These are phyloP conservation scores for Myotis myotis DNA, from an alignment of 2,797 vertebrate species.

Conservation along the genomic window DNA sequence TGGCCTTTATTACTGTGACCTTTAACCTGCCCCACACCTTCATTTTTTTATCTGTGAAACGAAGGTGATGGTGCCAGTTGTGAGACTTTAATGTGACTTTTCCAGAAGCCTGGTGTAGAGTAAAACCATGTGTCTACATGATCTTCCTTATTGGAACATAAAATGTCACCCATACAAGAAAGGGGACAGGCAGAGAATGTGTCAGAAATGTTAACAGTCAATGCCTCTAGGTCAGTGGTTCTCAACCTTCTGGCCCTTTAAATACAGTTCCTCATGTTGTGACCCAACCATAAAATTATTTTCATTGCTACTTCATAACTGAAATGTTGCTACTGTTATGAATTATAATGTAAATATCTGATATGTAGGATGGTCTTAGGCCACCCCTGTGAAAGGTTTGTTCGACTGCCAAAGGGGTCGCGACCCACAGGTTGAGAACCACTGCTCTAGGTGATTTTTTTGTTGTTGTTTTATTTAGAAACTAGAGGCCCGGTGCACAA, in stretches of 20 bases:
- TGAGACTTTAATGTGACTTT: neutral
- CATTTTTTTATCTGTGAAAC: neutral
- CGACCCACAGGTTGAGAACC: too few species aligned
- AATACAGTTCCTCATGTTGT: too few species aligned
- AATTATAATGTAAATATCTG: too few species aligned
- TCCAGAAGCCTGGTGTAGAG: neutral
- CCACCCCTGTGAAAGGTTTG: too few species aligned
- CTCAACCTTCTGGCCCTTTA: too few species aligned
- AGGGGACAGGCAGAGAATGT: neutral
- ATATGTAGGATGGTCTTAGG: too few species aligned
- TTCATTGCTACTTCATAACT: too few species aligned
- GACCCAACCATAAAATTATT: too few species aligned
- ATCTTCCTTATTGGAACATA: neutral
- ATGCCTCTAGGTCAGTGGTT: neutral
- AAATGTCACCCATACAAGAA: neutral
- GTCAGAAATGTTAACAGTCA: neutral
- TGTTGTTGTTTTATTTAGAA: neutral
- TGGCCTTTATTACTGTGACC: neutral
- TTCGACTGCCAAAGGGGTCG: too few species aligned
- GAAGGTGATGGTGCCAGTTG: neutral
- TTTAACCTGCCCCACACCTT: neutral
- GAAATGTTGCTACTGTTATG: too few species aligned
- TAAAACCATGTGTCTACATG: neutral
- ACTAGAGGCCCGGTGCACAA: neutral
- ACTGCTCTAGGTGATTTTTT: neutral